These are phyloP conservation scores for Sycobia sp. DNA, from an alignment of 1,140 invertebrate genomes.

Conservation along the genomic window DNA sequence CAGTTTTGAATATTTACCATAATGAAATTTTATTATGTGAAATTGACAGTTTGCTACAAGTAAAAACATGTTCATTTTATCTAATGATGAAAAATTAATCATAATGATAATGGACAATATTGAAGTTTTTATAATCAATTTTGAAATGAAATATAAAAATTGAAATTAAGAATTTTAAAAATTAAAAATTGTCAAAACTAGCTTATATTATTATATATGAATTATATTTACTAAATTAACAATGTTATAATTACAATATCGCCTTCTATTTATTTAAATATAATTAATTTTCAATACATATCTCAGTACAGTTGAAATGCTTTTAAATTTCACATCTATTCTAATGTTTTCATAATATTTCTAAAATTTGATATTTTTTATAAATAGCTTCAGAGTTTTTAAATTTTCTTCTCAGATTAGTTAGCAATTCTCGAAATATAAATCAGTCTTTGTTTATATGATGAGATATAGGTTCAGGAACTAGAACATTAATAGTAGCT, in stretches of 20 bases:
- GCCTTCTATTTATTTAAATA: not conserved
- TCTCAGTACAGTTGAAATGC: not conserved
- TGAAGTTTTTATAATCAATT: no score
- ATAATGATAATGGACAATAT: no score
- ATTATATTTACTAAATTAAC: not conserved
- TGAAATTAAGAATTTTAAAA: no score
- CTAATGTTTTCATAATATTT: not conserved
- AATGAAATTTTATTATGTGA: no score
- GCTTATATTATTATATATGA: no score
- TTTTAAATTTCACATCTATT: not conserved
- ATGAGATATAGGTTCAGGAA: not conserved
- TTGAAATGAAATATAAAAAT: no score
- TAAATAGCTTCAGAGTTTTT: not conserved
- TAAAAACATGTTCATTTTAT: no score
- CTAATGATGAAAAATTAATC: no score
- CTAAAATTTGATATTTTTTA: not conserved
- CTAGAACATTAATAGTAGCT: not conserved
- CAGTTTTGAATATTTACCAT: no score
- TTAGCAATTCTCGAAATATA: not conserved
- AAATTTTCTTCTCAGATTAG: not conserved
- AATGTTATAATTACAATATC: not conserved
- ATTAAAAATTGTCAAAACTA: no score
- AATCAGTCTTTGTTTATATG: not conserved
- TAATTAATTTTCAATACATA: not conserved
- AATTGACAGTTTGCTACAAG: no score